These are phyloP conservation scores for Aphaenogaster floridana DNA, from an alignment of 1,140 invertebrate species.

Conservation along the genomic window DNA sequence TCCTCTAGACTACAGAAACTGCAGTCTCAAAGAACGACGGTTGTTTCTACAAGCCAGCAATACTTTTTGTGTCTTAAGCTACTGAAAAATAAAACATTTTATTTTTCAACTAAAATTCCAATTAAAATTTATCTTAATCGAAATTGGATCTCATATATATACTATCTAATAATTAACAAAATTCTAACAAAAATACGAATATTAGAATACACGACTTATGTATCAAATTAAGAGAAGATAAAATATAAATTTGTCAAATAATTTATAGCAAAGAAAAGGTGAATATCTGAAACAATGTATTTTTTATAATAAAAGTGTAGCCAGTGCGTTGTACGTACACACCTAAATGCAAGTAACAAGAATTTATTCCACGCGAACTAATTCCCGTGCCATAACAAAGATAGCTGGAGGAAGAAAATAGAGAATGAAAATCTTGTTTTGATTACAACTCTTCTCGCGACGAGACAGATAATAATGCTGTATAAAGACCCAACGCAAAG, in stretches of 20 bases:
- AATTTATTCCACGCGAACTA: slow-evolving; percentile 24
- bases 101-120: not conserved
- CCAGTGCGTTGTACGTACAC: too few species aligned
- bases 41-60: slow-evolving; percentile 27
- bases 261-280: not conserved
- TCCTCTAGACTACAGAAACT: slow-evolving; percentile 25
- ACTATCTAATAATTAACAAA: not conserved
- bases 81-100: slow-evolving; percentile 21
- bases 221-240: not conserved
- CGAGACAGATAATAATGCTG: slow-evolving; percentile 27
- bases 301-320: not conserved
- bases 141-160: not conserved
- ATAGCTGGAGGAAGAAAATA: not conserved
- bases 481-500: not conserved
- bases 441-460: slow-evolving; percentile 11
- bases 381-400: slow-evolving; percentile 2
- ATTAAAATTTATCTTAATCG: not conserved
- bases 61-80: slow-evolving; percentile 18
- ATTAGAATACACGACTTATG: not conserved
- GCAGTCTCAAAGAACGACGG: slow-evolving; percentile 23
- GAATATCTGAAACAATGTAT: not conserved
- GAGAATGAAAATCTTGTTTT: slow-evolving; percentile 14
- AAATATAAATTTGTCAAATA: slow-evolving; percentile 29
- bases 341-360: slow-evolving; percentile 23
- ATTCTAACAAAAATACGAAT: not conserved